phyloP scores from a whole-genome alignment of 2,888 invertebrate genomes.

The Diadegma fenestrale region DNA sequence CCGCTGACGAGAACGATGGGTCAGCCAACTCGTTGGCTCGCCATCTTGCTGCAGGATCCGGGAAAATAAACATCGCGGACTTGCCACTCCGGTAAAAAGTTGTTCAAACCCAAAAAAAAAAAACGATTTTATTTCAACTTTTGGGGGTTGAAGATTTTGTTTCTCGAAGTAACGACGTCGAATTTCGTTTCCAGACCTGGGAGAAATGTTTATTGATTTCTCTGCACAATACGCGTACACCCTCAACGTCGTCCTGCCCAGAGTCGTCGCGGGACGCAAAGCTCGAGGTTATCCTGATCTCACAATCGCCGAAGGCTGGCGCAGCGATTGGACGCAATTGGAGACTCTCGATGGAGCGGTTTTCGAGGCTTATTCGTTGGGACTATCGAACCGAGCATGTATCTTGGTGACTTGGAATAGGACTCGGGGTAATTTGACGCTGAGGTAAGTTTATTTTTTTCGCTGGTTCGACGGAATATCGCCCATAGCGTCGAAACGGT shows the following conservation, averaged over 20 bases:
- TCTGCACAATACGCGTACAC: constrained; percentile 96
- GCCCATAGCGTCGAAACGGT: background rate
- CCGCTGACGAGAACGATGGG: constrained; percentile 86
- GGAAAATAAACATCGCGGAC: constrained; percentile 79
- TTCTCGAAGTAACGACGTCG: background rate
- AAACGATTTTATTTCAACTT: too few species aligned
- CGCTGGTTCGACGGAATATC: background rate
- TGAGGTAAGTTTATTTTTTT: constrained; percentile 86
- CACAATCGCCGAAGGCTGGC: constrained; percentile 81
- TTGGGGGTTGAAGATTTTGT: constrained; percentile 37
- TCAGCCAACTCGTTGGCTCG: constrained; percentile 89
- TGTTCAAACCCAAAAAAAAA: background rate
- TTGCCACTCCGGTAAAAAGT: constrained; percentile 73
- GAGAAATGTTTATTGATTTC: constrained; percentile 94
- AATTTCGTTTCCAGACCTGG: constrained; percentile 87
- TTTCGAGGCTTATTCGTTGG: constrained; percentile 95
- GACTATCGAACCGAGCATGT: constrained; percentile 98
- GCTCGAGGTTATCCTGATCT: constrained; percentile 90
- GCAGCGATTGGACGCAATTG: constrained; percentile 87
- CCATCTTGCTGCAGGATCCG: constrained; percentile 85
- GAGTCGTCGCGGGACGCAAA: constrained; percentile 89
- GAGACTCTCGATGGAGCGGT: constrained; percentile 88
- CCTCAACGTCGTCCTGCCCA: constrained; percentile 90
- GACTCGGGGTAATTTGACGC: constrained; percentile 92
- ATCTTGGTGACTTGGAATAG: constrained; percentile 95